phyloP scores from a whole-genome alignment of 2,888 invertebrate species.

The Coelinius sp. region DNA sequence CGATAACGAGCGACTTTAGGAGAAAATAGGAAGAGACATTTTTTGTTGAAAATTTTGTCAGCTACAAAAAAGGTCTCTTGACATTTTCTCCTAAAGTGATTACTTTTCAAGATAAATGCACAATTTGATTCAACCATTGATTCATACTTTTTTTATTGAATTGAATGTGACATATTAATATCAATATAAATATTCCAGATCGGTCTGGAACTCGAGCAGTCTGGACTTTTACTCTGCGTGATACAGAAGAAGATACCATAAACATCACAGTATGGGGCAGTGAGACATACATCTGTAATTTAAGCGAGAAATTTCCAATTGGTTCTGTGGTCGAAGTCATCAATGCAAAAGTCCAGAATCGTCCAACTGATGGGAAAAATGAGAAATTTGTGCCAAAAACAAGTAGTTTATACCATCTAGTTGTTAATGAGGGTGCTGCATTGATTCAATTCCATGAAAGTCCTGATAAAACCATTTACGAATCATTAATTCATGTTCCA shows the following conservation, averaged over 20 bases:
- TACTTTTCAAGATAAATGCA: no score
- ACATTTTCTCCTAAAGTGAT: no score
- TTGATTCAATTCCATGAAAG: slow-evolving; percentile 76
- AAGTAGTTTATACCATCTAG: slow-evolving; percentile 77
- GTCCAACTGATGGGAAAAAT: slow-evolving; percentile 73
- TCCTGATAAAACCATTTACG: slow-evolving; percentile 71
- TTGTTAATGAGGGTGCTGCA: slow-evolving; percentile 78
- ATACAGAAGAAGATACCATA: slow-evolving; percentile 80
- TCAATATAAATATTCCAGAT: slow-evolving; percentile 47
- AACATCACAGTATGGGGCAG: slow-evolving; percentile 85
- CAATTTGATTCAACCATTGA: no score
- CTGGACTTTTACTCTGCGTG: slow-evolving; percentile 83
- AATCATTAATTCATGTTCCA: slow-evolving; percentile 76
- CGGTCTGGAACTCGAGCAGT: slow-evolving; percentile 74
- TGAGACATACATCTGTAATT: slow-evolving; percentile 75
- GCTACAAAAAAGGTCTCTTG: no score
- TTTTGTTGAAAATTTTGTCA: no score
- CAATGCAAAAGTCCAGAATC: slow-evolving; percentile 76
- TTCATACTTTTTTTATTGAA: not conserved
- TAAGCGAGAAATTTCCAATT: slow-evolving; percentile 77
- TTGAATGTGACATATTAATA: not conserved
- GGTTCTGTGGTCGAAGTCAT: slow-evolving; percentile 83
- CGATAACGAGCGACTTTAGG: no score
- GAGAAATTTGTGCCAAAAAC: slow-evolving; percentile 79
- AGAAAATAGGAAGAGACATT: no score